These are phyloP conservation scores for Chaetodon trifascialis DNA, from an alignment of 2,113 vertebrate genomes.

Conservation along the genomic window DNA sequence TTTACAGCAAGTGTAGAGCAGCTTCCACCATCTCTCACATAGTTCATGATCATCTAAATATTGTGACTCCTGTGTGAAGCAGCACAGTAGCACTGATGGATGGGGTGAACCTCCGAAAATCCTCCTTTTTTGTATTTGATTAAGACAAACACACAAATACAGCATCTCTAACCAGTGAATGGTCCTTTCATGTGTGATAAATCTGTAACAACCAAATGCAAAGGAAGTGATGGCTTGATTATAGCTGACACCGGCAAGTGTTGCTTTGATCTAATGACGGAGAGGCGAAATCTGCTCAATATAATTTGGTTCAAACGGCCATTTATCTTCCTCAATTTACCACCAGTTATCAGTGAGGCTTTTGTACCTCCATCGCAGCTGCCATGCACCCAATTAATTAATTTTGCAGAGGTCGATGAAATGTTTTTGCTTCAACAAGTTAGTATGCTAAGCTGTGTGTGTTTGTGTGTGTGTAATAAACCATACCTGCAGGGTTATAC, in stretches of 20 bases:
- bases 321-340: constrained; percentile 63
- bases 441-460: constrained; percentile 9
- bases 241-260: constrained; percentile 45
- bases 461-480: background rate
- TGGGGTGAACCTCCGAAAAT: constrained; percentile 16
- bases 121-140: constrained; percentile 38
- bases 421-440: constrained; percentile 33
- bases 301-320: constrained; percentile 50
- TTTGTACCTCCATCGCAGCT: constrained; percentile 31
- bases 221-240: constrained; percentile 53
- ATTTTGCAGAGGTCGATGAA: constrained; percentile 34
- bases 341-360: constrained; percentile 29
- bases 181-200: constrained; percentile 36
- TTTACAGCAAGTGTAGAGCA: constrained; percentile 59
- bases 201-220: constrained; percentile 28
- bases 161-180: constrained; percentile 15
- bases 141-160: constrained; percentile 30
- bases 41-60: constrained; percentile 66
- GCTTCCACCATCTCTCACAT: constrained; percentile 47
- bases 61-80: constrained; percentile 56
- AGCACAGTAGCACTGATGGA: constrained; percentile 56
- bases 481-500: background rate
- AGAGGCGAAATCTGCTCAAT: constrained; percentile 37
- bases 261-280: constrained; percentile 52
- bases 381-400: constrained; percentile 45